Percentiles rank a stretch among this genome's conserved stretches.
These are phyloP conservation scores for Candoia aspera DNA, from an alignment of 2,113 vertebrate genomes.

Conservation along the genomic window DNA sequence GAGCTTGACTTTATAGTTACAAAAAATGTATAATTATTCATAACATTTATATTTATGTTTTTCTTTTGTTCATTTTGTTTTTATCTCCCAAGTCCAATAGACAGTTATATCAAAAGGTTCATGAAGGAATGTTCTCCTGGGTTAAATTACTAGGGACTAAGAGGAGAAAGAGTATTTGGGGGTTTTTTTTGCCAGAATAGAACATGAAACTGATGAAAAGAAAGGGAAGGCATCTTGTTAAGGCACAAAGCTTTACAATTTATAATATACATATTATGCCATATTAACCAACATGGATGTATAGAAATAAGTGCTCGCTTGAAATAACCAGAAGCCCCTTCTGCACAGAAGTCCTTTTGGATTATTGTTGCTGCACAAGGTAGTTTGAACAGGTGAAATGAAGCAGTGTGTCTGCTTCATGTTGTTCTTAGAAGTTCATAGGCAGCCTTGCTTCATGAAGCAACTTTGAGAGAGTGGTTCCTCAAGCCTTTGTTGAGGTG, in stretches of 20 bases:
- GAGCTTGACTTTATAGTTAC: background rate
- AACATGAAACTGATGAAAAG: background rate
- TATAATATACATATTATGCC: background rate
- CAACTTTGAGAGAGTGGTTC: background rate
- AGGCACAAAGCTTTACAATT: background rate
- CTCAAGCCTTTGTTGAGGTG: background rate
- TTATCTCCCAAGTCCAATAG: background rate
- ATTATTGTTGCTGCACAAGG: background rate
- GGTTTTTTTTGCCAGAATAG: background rate
- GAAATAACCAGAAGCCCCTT: too few relatives aligned
- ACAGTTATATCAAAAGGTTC: background rate
- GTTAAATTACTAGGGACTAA: background rate
- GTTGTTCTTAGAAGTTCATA: background rate
- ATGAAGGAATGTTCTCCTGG: background rate
- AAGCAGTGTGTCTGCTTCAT: background rate
- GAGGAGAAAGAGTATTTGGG: background rate
- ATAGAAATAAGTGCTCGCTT: background rate
- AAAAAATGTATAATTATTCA: background rate
- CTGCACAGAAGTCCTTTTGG: too few relatives aligned
- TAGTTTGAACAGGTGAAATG: background rate
- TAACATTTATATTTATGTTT: background rate
- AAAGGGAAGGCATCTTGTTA: background rate
- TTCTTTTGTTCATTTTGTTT: background rate
- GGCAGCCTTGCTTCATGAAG: background rate
- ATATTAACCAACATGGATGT: background rate